These are phyloP conservation scores for Istiophorus platypterus DNA, from an alignment of 2,113 vertebrate species.

Conservation along the genomic window DNA sequence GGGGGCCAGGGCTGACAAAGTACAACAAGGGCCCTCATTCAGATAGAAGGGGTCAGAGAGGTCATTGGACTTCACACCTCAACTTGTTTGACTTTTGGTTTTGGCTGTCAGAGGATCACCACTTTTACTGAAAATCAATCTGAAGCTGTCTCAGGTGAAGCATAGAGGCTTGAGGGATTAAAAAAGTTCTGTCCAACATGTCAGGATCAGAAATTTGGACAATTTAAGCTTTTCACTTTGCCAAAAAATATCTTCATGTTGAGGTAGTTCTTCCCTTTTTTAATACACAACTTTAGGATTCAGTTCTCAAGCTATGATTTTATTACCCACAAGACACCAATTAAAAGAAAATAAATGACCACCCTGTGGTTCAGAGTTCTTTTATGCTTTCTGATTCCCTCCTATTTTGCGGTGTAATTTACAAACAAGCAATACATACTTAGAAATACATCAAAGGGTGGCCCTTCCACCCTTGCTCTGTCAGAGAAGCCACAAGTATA, in stretches of 20 bases:
- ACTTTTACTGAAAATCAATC: not conserved
- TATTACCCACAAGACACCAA: slow-evolving; percentile 14
- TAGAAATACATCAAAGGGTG: slow-evolving; percentile 79
- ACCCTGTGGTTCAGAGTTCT: slow-evolving; percentile 58
- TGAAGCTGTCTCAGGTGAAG: slow-evolving; percentile 16
- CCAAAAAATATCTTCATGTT: not conserved
- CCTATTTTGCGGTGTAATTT: slow-evolving; percentile 68
- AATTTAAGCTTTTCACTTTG: not conserved
- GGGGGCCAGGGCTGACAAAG: slow-evolving; percentile 45
- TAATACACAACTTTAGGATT: slow-evolving; percentile 12
- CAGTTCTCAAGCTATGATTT: slow-evolving; percentile 24
- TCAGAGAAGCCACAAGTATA: slow-evolving; percentile 76
- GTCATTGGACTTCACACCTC: slow-evolving; percentile 60
- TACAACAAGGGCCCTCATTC: slow-evolving; percentile 36
- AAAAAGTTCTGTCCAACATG: not conserved
- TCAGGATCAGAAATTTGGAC: not conserved
- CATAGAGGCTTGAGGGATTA: not conserved
- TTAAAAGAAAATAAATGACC: slow-evolving; percentile 66
- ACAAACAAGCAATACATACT: slow-evolving; percentile 77
- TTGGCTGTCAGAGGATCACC: slow-evolving; percentile 11
- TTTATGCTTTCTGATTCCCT: slow-evolving; percentile 41
- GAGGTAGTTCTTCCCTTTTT: not conserved
- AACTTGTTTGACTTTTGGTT: slow-evolving; percentile 20
- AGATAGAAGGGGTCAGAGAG: slow-evolving; percentile 43
- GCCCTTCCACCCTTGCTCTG: slow-evolving; percentile 58